Base-by-base conservation (phyloP, 2,888 invertebrate genomes). In the Chesias legatella region DNA sequence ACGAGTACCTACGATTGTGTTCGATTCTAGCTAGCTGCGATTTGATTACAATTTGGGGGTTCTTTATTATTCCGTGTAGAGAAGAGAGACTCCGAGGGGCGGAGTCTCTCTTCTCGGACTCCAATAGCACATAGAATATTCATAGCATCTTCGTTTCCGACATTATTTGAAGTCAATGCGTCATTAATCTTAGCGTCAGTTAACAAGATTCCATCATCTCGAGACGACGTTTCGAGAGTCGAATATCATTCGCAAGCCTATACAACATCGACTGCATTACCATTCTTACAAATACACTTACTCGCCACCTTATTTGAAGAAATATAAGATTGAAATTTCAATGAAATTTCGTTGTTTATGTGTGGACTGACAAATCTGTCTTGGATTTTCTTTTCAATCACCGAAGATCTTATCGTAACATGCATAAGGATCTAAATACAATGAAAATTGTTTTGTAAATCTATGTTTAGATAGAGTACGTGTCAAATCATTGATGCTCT, bases 121-220 rank as follows among this genome's bases (percentile, higher is more conserved):
- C 24, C 24, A 33, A 33, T 33, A 5, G n/a, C 22, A 5, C 13
- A 17, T 17, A 22, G 1, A 22, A 22, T 7, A 6, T n/a, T 22
- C 22, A 22, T n/a, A 22, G n/a, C 22, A 22, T 6, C 22, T 22
- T 22, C 22, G 25, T 33, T 33, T 10, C 24, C 13, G 9, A 13
- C 23, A 8, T 9, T 10, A 27, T 42, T 31, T 8, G 13, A 23
- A 8, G 27, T 42, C 13, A 35, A 35, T 35, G 17, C 17, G 22
- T 26, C 35, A 29, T 42, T 42, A 42, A 42, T 35, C 35, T 30
- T 21, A 35, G 31, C 27, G 53, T 60, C 60, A 63, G 46, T 54
- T 63, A 65, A 63, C 61, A 60, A 63, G 63, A 51, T 46, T 45
- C 55, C 53, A 52, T 58, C 60, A 51, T 26, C 29, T 33, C 28